phyloP scores from a whole-genome alignment of 2,113 vertebrate species.

The Gallinago jamesoni region DNA sequence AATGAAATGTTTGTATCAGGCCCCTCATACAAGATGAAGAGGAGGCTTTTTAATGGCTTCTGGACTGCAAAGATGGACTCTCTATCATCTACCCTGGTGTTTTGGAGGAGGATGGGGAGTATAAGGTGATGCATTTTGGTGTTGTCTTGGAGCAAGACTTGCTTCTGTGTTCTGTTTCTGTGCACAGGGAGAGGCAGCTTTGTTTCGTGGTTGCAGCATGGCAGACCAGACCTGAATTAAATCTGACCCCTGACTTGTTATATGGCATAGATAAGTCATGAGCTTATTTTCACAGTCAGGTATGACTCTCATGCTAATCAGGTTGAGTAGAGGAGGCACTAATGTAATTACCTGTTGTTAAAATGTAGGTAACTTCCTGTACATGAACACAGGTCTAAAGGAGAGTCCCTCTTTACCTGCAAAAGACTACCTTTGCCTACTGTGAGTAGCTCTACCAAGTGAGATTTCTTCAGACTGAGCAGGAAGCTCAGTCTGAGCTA shows the following conservation, averaged over 20 bases:
- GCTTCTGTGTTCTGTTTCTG: background rate
- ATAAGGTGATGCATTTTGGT: background rate
- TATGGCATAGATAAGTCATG: background rate
- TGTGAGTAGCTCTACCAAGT: background rate
- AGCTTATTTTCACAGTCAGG: background rate
- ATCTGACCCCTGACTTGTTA: background rate
- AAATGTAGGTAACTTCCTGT: background rate
- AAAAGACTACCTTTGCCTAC: background rate
- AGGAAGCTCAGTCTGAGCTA: background rate
- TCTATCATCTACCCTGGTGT: background rate
- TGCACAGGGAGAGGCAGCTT: background rate
- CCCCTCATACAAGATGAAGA: background rate
- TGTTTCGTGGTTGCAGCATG: background rate
- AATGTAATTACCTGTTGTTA: background rate
- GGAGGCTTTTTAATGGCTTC: background rate
- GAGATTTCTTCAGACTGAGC: background rate
- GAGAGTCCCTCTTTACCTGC: background rate
- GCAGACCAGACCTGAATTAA: background rate
- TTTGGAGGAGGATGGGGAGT: background rate
- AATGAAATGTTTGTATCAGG: slow-evolving; percentile 43
- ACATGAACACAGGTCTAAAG: background rate
- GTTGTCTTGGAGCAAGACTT: background rate
- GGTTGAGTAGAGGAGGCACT: background rate
- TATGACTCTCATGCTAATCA: background rate
- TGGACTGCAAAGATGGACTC: background rate